Conservation (phyloP, 2,888 invertebrate genomes). For the Willowsia nigromaculata region DNA sequence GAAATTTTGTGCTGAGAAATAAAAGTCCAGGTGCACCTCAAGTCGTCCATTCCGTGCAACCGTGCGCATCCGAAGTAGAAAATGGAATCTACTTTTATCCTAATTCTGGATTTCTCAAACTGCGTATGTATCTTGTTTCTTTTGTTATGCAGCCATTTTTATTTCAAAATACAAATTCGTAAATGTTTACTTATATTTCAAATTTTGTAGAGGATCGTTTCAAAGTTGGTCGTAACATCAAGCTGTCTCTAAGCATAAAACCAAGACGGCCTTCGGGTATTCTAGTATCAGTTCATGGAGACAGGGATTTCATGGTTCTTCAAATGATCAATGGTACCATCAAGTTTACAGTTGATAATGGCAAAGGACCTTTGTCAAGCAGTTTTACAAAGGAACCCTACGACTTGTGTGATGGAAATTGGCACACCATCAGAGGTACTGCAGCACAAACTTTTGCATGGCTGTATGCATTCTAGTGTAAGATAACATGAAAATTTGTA, state of each 20-base stretch:
- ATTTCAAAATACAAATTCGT: no score
- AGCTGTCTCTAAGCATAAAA: constrained; percentile 91
- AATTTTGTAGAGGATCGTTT: constrained; percentile 85
- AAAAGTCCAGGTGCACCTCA: constrained; percentile 85
- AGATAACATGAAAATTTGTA: not conserved
- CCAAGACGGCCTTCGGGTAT: constrained; percentile 92
- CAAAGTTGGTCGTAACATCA: constrained; percentile 88
- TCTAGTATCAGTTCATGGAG: constrained; percentile 91
- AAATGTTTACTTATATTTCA: no score
- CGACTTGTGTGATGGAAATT: constrained; percentile 94
- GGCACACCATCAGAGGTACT: constrained; percentile 89
- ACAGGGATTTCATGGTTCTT: constrained; percentile 90
- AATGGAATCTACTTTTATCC: constrained; percentile 91
- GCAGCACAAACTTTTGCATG: not conserved
- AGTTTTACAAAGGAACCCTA: constrained; percentile 84
- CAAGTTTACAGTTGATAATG: constrained; percentile 90
- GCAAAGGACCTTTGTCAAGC: constrained; percentile 89
- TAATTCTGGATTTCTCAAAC: constrained; percentile 86
- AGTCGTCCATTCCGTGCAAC: constrained; percentile 85
- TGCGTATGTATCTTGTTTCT: constrained; percentile 82
- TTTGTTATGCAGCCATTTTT: no score
- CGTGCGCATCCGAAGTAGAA: constrained; percentile 90
- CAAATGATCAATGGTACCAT: constrained; percentile 93
- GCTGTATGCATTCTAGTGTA: not conserved
- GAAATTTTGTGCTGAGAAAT: constrained; percentile 85